phyloP scores from a whole-genome alignment of 1,140 invertebrate species.

The Drosophila aff. region DNA sequence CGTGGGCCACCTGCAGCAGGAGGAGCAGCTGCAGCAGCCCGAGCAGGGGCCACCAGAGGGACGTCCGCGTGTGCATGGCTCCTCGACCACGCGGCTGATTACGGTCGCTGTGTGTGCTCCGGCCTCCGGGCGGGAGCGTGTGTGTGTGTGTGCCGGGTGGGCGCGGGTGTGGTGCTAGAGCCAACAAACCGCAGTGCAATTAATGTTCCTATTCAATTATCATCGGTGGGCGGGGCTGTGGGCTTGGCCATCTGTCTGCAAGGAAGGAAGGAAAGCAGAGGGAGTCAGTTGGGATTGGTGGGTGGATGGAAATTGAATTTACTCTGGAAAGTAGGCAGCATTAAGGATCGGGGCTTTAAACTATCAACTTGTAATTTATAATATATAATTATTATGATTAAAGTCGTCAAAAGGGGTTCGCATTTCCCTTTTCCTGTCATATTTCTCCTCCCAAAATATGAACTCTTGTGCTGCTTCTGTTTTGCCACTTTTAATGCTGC shows the following conservation, averaged over 20 bases:
- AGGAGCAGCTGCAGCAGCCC: constrained; percentile 44
- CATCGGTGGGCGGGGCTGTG: constrained; percentile 56
- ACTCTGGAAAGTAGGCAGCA: constrained; percentile 33
- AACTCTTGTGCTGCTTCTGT: constrained; percentile 3
- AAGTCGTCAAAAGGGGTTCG: not conserved
- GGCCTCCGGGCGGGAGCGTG: not conserved
- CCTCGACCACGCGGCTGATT: constrained; percentile 22
- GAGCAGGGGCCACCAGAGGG: constrained; percentile 16
- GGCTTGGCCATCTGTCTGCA: constrained; percentile 50
- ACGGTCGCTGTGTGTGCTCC: constrained; percentile 12
- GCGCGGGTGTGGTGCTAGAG: constrained; percentile 36
- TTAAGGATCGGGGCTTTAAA: not conserved
- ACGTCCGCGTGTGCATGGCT: constrained; percentile 53
- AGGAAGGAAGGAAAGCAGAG: not conserved
- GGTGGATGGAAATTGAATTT: constrained; percentile 33
- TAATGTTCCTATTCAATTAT: constrained; percentile 75
- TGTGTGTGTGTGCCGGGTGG: constrained; percentile 13
- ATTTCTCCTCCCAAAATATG: not conserved
- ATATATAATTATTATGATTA: not conserved
- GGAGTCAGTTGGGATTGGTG: not conserved
- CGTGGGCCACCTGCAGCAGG: constrained; percentile 15
- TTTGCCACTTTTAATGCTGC: constrained; percentile 48
- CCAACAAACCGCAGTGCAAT: constrained; percentile 70
- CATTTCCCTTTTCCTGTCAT: not conserved
- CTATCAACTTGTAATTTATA: no score